A percentile compares a stretch with the other conserved stretches of the same genome.
Conservation (phyloP, 2,113 vertebrate species). For the Pygathrix nemaeus region DNA sequence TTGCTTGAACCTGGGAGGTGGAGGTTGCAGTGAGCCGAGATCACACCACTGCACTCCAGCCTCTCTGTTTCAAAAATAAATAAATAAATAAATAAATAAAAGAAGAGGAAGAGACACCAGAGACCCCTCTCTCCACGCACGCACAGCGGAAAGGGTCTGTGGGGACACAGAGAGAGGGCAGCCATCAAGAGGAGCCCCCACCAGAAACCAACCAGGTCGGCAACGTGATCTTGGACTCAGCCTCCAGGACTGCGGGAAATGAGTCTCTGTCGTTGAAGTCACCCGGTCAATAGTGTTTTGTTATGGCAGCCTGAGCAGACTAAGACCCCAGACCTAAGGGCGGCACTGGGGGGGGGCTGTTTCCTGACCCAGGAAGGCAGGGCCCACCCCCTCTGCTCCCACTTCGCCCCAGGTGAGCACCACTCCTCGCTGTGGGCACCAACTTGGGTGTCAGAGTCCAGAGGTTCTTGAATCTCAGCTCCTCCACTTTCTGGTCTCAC, state of each 20-base stretch:
- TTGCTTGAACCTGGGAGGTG: too few relatives aligned
- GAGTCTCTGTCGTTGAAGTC: rapidly evolving
- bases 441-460: not conserved
- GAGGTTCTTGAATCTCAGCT: not conserved
- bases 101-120: not conserved
- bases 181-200: not conserved
- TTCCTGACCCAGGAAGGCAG: not conserved
- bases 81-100: too few relatives aligned
- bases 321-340: not conserved
- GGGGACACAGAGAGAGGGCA: rapidly evolving
- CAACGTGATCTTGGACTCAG: too few relatives aligned
- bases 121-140: not conserved
- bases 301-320: rapidly evolving
- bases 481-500: not conserved
- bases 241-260: not conserved
- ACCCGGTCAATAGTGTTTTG: too few relatives aligned
- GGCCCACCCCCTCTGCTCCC: not conserved
- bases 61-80: too few relatives aligned
- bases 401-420: not conserved
- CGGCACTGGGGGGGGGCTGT: rapidly evolving
- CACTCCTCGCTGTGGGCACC: not conserved
- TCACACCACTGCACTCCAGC: too few relatives aligned
- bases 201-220: not conserved
- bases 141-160: not conserved
- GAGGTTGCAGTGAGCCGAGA: too few relatives aligned